Base-by-base conservation (phyloP, 2,888 invertebrate genomes). In the Busseola fusca region DNA sequence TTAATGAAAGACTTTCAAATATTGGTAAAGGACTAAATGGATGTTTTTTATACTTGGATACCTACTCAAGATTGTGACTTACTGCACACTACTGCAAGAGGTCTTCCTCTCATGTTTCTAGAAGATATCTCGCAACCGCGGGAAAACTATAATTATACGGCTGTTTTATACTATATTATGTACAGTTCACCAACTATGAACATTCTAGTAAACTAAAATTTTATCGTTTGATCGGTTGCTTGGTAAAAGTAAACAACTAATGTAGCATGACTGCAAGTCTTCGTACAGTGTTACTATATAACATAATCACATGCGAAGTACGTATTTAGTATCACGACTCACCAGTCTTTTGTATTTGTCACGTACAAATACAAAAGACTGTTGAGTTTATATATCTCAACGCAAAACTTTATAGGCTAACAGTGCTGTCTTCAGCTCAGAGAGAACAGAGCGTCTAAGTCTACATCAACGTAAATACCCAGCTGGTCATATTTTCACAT, bases 361-460 rank as follows among this genome's bases (percentile, higher is more conserved):
- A 76, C 73, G 73, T 73, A 59, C 25, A 10, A 30, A 54, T 30
- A 73, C 73, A 73, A 73, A 54, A 40, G 45, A 30, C 30, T 54
- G 25, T 10, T 6, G 21, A 3, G 69, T 60, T 74, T 27, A 56
- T 27, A 50, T 70, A 48, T 62, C 48, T 25, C 50, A 27, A 18
- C 12, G 42, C 34, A 57, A 42, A 18, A 62, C 12, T 50, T 70
- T 45, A 70, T 62, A 10, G 40, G 18, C 18, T 30, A 16, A 45
- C 42, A 71, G 12, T 42, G 50, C 21, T 25, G 21, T 25, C 18
- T 34, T 12, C 4, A 27, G 42, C 42, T 16, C 30, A 58, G 14
- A 70, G n/a, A 42, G 34, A 54, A 54, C 42, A n/a, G 1, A 27
- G 18, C n/a, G 45, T 60, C 16, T 30, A 40, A 14, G 40, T 60